Conservation (phyloP, 2,797 vertebrate species). For the Paramormyrops hopkinsi region DNA sequence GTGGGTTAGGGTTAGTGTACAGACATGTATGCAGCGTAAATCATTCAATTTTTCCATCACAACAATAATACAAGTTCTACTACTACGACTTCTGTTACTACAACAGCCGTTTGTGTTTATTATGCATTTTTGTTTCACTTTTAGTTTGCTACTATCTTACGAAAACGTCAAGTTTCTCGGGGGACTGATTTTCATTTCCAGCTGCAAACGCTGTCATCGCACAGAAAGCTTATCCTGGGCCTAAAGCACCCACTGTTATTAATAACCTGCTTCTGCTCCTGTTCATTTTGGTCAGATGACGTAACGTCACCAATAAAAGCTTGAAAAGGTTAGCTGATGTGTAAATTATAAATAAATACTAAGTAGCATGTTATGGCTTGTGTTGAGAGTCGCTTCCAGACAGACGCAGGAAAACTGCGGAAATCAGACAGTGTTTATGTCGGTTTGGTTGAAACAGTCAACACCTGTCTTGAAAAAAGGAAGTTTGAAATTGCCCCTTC, state of each 20-base stretch:
- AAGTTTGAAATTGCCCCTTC: background rate
- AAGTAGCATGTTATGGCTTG: background rate
- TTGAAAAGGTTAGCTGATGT: background rate
- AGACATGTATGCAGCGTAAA: background rate
- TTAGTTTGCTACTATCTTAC: background rate
- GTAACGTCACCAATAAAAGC: background rate
- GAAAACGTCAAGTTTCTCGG: background rate
- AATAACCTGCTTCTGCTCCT: background rate
- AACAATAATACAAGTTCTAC: background rate
- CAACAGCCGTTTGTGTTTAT: background rate
- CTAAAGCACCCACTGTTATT: background rate
- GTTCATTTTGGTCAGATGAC: background rate
- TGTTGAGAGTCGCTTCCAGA: background rate
- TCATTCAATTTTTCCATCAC: background rate
- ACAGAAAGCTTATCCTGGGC: background rate
- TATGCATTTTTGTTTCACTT: background rate
- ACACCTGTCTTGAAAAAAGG: conserved; percentile 19
- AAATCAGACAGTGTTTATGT: background rate
- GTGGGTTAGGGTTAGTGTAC: background rate
- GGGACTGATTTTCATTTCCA: background rate
- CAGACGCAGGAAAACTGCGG: background rate
- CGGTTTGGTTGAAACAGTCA: conserved; percentile 7
- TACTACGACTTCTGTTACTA: background rate
- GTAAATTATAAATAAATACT: background rate
- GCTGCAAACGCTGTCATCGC: background rate